phyloP scores from a whole-genome alignment of 2,888 invertebrate genomes.

The Ennomos quercinarius region DNA sequence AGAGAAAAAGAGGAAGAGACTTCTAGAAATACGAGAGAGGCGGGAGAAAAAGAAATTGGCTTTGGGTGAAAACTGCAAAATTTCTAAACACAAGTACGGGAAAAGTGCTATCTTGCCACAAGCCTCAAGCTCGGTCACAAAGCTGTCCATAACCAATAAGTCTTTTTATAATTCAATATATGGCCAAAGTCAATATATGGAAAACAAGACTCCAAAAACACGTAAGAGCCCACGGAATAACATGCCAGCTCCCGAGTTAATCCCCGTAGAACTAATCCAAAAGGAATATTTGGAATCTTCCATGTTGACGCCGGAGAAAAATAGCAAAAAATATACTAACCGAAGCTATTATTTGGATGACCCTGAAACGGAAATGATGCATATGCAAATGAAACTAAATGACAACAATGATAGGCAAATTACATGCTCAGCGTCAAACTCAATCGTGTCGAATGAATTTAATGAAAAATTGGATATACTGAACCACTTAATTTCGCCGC shows the following conservation, averaged over 20 bases:
- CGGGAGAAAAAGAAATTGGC: conserved; percentile 71
- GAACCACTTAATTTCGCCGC: conserved; percentile 46
- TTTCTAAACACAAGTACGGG: conserved; percentile 61
- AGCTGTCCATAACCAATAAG: conserved; percentile 77
- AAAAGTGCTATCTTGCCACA: conserved; percentile 63
- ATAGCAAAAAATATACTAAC: conserved; percentile 59
- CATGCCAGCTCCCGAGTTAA: conserved; percentile 36
- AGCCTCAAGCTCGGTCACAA: conserved; percentile 72
- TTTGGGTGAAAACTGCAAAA: conserved; percentile 64
- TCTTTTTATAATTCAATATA: conserved; percentile 79
- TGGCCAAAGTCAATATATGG: conserved; percentile 55
- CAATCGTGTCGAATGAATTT: conserved; percentile 56
- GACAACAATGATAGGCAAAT: conserved; percentile 41
- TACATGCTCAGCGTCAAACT: conserved; percentile 52
- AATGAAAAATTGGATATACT: conserved; percentile 48
- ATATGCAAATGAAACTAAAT: conserved; percentile 52
- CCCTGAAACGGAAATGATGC: conserved; percentile 67
- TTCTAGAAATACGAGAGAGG: conserved; percentile 72
- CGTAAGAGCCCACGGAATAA: conserved; percentile 38
- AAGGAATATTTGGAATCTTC: conserved; percentile 41
- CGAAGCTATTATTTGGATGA: conserved; percentile 70
- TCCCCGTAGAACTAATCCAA: conserved; percentile 37
- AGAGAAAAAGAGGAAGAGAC: conserved; percentile 70
- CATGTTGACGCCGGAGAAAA: conserved; percentile 41
- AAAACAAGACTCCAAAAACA: conserved; percentile 42